These are phyloP conservation scores for Coenonympha glycerion DNA, from an alignment of 2,888 invertebrate genomes.

Conservation along the genomic window DNA sequence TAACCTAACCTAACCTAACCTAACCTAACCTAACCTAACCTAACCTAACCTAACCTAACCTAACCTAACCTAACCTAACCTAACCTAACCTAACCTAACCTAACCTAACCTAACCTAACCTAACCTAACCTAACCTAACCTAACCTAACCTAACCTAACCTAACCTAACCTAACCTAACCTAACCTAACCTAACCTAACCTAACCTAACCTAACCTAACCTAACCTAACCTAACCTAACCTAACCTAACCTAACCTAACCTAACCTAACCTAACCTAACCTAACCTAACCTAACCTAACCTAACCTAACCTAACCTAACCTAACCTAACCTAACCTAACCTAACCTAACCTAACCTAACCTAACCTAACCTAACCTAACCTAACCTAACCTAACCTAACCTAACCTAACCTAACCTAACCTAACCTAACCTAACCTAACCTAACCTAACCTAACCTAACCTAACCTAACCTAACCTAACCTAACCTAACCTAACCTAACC, in stretches of 20 bases:
- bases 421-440: conserved; percentile 1
- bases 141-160: neutral
- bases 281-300: conserved; percentile 1
- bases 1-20: conserved; percentile 26
- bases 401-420: conserved; percentile 1
- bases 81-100: conserved; percentile 26
- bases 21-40: conserved; percentile 27
- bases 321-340: conserved; percentile 1
- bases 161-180: neutral
- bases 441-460: conserved; percentile 1
- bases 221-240: conserved; percentile 1
- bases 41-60: conserved; percentile 16
- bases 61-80: conserved; percentile 25
- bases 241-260: conserved; percentile 1
- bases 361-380: conserved; percentile 24
- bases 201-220: conserved; percentile 1
- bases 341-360: conserved; percentile 1
- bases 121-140: conserved; percentile 16
- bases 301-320: conserved; percentile 1
- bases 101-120: conserved; percentile 26
- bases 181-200: neutral
- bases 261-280: conserved; percentile 1
- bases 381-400: conserved; percentile 22
- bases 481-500: conserved; percentile 1
- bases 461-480: conserved; percentile 1